phyloP scores from a whole-genome alignment of 2,888 invertebrate species.

The Falcaria lacertinaria region DNA sequence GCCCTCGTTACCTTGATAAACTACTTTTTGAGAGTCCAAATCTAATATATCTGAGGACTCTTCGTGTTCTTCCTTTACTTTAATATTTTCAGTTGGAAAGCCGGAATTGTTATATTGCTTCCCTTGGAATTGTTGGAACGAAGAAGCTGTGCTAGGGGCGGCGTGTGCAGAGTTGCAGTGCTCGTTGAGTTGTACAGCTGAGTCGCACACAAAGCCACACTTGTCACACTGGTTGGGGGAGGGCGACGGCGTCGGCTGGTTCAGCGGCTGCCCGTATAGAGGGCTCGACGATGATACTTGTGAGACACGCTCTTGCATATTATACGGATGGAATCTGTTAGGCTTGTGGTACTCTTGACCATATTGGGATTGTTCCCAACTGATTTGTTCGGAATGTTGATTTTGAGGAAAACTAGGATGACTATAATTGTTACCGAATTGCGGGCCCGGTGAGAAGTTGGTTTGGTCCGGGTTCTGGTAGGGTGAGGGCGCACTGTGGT shows the following conservation, averaged over 20 bases:
- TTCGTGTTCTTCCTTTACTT: slow-evolving; percentile 83
- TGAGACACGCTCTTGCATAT: slow-evolving; percentile 74
- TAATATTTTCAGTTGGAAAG: slow-evolving; percentile 68
- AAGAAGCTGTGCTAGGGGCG: slow-evolving; percentile 54
- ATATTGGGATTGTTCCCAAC: slow-evolving; percentile 72
- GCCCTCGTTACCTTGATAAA: slow-evolving; percentile 83
- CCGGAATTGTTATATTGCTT: slow-evolving; percentile 68
- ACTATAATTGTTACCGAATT: slow-evolving; percentile 71
- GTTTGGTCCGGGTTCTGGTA: slow-evolving; percentile 81
- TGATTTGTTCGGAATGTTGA: slow-evolving; percentile 70
- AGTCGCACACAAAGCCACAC: slow-evolving; percentile 89
- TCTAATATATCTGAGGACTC: slow-evolving; percentile 91
- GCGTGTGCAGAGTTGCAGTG: slow-evolving; percentile 86
- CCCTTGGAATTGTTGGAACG: slow-evolving; percentile 75
- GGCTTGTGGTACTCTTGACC: slow-evolving; percentile 68
- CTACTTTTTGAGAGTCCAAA: slow-evolving; percentile 93
- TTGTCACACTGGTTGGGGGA: slow-evolving; percentile 90
- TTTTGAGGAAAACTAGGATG: slow-evolving; percentile 74
- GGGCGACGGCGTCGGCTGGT: slow-evolving; percentile 85
- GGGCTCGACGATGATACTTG: slow-evolving; percentile 78
- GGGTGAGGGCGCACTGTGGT: slow-evolving; percentile 83
- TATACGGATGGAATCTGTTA: slow-evolving; percentile 74
- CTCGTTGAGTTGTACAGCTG: slow-evolving; percentile 85
- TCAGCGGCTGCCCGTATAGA: slow-evolving; percentile 78
- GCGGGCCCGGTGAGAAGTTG: slow-evolving; percentile 78